Base-by-base conservation (phyloP, 2,888 invertebrate species). In the Hypercompe scribonia region DNA sequence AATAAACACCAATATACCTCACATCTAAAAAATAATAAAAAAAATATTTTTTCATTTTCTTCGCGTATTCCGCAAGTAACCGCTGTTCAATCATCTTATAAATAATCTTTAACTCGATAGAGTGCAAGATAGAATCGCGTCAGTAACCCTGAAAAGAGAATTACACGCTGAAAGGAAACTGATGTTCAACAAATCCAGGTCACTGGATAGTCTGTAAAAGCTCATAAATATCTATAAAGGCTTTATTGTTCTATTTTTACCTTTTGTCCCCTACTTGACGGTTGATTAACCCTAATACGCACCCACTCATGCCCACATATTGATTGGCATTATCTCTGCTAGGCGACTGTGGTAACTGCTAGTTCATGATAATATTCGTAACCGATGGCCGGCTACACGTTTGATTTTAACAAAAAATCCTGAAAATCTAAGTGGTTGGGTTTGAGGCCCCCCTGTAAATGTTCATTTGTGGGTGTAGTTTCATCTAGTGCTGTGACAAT, bases 361-460 rank as follows among this genome's bases (percentile, higher is more conserved):
- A 95, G 94, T 94, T 86, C 86, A 88, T 90, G 92, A 93, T 94
- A 93, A 93, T 90, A 92, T 92, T 87, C 88, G 91, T 86, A 87
- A 90, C 88, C 84, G 90, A 90, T 92, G 92, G 93, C 90, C 90
- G 94, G 89, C 86, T 91, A 84, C 81, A 76, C 81, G 81, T 81
- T 84, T 80, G 75, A 15, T 70, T 77, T 77, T 72, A 65, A 70
- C 74, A 78, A 82, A 83, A 84, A 76, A 77, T 36, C 74, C 75
- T 83, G 75, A 84, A 81, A 67, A 18, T 36, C 50, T 46, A 66
- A 39, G 76, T 78, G 81, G 80, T 84, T 82, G 74, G 71, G 73
- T 79, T 84, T 78, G 73, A 65, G 69, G 3, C 74, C 65, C 75
- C 80, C 77, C 73, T 84, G 75, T 80, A 65, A 67, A 80, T 82